These are phyloP conservation scores for Caenorhabditis wallacei DNA, from an alignment of 2,888 invertebrate genomes.

Conservation along the genomic window DNA sequence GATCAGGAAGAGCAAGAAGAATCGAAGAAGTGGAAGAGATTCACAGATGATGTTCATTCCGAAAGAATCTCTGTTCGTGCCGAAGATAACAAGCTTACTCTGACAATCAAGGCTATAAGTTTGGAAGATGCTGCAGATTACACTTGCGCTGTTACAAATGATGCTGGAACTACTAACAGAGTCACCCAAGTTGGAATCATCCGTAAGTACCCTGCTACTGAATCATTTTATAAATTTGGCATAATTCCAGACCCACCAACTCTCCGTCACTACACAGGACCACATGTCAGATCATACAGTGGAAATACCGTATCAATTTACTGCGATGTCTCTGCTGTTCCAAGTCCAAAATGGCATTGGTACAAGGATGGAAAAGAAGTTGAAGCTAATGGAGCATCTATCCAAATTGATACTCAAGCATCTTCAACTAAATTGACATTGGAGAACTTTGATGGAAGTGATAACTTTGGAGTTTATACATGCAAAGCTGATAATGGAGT, in stretches of 20 bases:
- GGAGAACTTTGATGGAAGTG: constrained; percentile 50
- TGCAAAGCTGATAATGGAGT: constrained; percentile 76
- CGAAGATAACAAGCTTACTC: constrained; percentile 68
- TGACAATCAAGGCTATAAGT: constrained; percentile 69
- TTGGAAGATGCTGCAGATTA: constrained; percentile 76
- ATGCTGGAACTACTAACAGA: constrained; percentile 72
- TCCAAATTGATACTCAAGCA: constrained; percentile 64
- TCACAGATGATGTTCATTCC: constrained; percentile 49
- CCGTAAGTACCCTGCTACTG: constrained; percentile 62
- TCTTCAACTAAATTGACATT: constrained; percentile 63
- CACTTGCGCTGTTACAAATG: constrained; percentile 75
- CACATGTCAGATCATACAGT: constrained; percentile 64
- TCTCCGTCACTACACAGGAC: constrained; percentile 65
- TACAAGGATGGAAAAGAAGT: constrained; percentile 69
- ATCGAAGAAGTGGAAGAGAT: constrained; percentile 67
- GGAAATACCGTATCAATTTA: constrained; percentile 69
- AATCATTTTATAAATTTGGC: neutral
- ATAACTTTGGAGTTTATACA: constrained; percentile 72
- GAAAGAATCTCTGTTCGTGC: constrained; percentile 59
- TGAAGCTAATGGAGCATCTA: constrained; percentile 70
- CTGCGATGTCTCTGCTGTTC: constrained; percentile 76
- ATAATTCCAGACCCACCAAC: constrained; percentile 71
- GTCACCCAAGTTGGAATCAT: constrained; percentile 69
- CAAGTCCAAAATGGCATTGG: constrained; percentile 74
- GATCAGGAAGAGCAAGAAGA: constrained; percentile 62